Evolutionary conservation across 2,113 vertebrate genomes (phyloP), one percentile per base, ranked within the genome.

Genomic region (Pithys albifrons): DNA sequence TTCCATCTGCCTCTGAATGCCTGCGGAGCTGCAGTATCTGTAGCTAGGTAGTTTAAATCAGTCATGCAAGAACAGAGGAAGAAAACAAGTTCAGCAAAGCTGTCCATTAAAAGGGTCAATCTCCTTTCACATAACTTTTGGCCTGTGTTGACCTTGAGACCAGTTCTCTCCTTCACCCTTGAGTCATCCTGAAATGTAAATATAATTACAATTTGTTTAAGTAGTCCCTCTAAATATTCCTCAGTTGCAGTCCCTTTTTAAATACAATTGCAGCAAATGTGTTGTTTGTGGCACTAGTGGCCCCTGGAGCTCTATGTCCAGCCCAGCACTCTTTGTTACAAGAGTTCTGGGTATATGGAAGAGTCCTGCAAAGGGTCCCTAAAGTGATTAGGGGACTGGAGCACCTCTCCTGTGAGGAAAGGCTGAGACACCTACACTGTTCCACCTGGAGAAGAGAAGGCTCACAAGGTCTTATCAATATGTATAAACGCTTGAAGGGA

Each of bases 11-110:
- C 45, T 94, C 77, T 87, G 80, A 61, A 69, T 62, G 48, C 80
- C 86, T 97, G 84, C 91, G 92, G 83, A 92, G 80, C 59, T 91
- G 35, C 77, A 69, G 2, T 91, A 74, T 84, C 86, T 81, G 76
- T 65, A 92, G 84, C 48, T 39, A 67, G 35, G 61, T 75, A 87
- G 20, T 71, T 91, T 78, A 89, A 84, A 89, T 87, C 75, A 93
- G 72, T 67, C 65, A 69, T 69, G 84, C 35, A 93, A 28, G 65
- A 92, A 45, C 45, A 87, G 84, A 75, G n/a, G 31, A 87, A 45
- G 45, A 88, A 95, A 86, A 72, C 35, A n/a, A 8, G 0, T 80
- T 86, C 72, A 92, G 65, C 48, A 78, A 66, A 48, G 28, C 35
- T 31, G n/a, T 22, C 29, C 35, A n/a, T 72, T 81, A 45, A 89